Evolutionary conservation across 2,797 vertebrate species (phyloP), one percentile per base, ranked within the genome.

Genomic region (Myotis pilosus): DNA sequence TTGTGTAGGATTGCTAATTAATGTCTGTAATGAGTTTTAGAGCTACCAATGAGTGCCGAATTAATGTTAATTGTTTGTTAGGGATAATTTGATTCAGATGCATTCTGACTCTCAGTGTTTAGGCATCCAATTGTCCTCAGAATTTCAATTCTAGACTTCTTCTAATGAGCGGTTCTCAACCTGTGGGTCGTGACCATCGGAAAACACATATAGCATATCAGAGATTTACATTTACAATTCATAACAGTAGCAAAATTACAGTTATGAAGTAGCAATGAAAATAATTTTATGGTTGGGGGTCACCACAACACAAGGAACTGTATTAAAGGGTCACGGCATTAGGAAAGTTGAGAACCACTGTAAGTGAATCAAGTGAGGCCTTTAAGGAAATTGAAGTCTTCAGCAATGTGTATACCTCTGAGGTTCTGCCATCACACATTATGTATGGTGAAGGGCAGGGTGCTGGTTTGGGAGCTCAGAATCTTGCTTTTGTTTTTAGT

Each of bases 21-120:
- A 86, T 44, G 62, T 66, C 84, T 62, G 62, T 89, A 89, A 96
- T 82, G 92, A 96, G 47, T 64, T 91, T 74, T 20, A 30, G 55
- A 87, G 66, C 60, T 81, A 62, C 28, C 5, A 15, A 15, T 3
- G 28, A 62, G 20, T 51, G 2, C 38, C 49, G 76, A 89, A 74
- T 64, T 60, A 28, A 60, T 78, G 71, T 36, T 53, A 71, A 23
- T 69, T 85, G 8, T 83, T 87, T 92, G 28, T 92, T 68, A 41
- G 49, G 44, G 87, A 87, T 88, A 87, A 90, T 68, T 90, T 78
- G 60, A 82, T 92, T 91, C 55, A 71, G 51, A 72, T 47, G n/a
- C 33, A 33, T 47, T 53, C 55, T 89, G 47, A 51, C 1, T 47
- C 47, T 81, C 5, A 19, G 71, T 8, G 9, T 41, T 84, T 53